A percentile compares a stretch with the other conserved stretches of the same genome.
These are phyloP conservation scores for Eurois occulta DNA, from an alignment of 2,888 invertebrate species.

Conservation along the genomic window DNA sequence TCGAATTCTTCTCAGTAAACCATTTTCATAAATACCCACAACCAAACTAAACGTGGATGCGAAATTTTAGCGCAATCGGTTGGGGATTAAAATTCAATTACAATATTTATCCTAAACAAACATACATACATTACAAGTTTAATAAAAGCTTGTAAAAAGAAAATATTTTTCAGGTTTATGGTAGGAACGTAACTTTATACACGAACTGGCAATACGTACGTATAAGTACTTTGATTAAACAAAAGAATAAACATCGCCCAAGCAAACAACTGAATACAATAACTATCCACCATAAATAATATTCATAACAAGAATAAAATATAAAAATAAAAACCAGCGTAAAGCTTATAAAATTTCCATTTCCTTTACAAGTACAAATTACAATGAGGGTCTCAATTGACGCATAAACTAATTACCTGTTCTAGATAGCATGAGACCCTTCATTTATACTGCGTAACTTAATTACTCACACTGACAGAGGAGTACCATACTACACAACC, in stretches of 20 bases:
- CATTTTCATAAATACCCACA: no score
- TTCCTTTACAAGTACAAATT: conserved; percentile 56
- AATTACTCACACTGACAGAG: conserved; percentile 86
- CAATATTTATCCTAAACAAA: no score
- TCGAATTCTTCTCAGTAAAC: no score
- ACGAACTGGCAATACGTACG: not conserved
- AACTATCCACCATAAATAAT: not conserved
- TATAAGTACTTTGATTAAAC: not conserved
- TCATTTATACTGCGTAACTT: conserved; percentile 86
- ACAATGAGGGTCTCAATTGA: conserved; percentile 62
- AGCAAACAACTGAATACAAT: not conserved
- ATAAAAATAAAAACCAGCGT: not conserved
- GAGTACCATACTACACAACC: conserved; percentile 74
- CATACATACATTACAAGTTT: no score
- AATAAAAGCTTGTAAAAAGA: no score
- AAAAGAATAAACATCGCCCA: not conserved
- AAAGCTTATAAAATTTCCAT: conserved; percentile 47
- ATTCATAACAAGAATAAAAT: conserved; percentile 1
- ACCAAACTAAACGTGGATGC: no score
- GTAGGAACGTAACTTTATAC: not conserved
- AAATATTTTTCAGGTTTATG: not conserved
- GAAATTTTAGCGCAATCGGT: no score
- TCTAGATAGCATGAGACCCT: conserved; percentile 84
- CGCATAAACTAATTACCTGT: conserved; percentile 87
- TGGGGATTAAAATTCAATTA: no score